These are phyloP conservation scores for Dolomedes plantarius DNA, from an alignment of 2,888 invertebrate species.

Conservation along the genomic window DNA sequence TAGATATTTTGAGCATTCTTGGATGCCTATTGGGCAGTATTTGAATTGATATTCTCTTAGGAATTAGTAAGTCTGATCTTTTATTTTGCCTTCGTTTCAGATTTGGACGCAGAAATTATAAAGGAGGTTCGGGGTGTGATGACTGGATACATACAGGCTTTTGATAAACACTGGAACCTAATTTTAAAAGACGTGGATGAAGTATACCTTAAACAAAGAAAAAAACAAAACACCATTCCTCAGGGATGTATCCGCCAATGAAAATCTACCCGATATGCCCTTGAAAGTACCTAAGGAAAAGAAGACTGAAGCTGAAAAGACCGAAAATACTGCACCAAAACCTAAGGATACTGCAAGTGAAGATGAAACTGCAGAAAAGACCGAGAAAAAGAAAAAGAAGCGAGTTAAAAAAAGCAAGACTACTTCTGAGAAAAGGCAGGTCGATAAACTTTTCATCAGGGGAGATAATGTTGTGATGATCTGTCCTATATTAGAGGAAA, in stretches of 20 bases:
- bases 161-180: constrained; percentile 96
- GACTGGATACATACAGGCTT: constrained; percentile 87
- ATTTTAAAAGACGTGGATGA: constrained; percentile 89
- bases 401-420: constrained; percentile 13
- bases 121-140: constrained; percentile 86
- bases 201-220: constrained; percentile 83
- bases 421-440: constrained; percentile 74
- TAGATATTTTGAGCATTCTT: no score
- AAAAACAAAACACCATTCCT: constrained; percentile 75
- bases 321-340: background rate
- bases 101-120: constrained; percentile 85
- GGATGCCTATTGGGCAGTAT: no score
- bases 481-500: background rate
- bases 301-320: background rate
- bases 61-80: no score
- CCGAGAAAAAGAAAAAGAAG: background rate
- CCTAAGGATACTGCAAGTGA: background rate
- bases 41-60: no score
- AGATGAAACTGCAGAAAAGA: background rate
- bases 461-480: constrained; percentile 78
- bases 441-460: constrained; percentile 77
- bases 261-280: background rate
- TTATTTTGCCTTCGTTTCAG: no score
- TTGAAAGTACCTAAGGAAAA: constrained; percentile 11
- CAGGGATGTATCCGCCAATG: background rate